A percentile compares a stretch with the other conserved stretches of the same genome.
phyloP scores from a whole-genome alignment of 1,140 invertebrate species.

The Aphidius ervi region DNA sequence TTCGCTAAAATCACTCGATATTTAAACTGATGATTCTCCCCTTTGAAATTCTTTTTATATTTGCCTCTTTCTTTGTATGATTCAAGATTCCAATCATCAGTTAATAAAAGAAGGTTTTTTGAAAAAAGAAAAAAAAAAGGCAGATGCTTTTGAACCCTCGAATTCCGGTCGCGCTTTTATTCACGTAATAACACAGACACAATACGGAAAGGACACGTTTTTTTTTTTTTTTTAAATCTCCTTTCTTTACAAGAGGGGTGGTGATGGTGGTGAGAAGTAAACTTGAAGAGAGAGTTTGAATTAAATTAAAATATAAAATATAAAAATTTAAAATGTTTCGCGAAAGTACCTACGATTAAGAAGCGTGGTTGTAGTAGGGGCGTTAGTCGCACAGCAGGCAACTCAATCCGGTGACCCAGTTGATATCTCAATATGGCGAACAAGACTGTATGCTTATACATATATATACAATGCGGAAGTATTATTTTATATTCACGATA shows the following conservation, averaged over 20 bases:
- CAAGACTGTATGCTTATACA: slow-evolving; percentile 18
- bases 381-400: slow-evolving; percentile 11
- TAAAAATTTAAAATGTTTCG: background rate
- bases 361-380: slow-evolving; percentile 9
- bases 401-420: slow-evolving; percentile 28
- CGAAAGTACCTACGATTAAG: slow-evolving; percentile 13
- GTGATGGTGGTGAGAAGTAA: background rate
- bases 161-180: background rate
- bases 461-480: slow-evolving; percentile 28
- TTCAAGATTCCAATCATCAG: background rate
- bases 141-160: slow-evolving; percentile 3
- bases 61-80: too few relatives aligned
- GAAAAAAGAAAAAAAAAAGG: background rate
- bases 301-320: background rate
- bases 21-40: too few relatives aligned
- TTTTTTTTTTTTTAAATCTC: too few relatives aligned
- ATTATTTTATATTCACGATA: slow-evolving; percentile 3
- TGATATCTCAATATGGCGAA: slow-evolving; percentile 28
- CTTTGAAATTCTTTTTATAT: too few relatives aligned
- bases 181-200: background rate
- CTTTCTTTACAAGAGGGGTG: background rate
- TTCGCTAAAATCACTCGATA: slow-evolving; percentile 1
- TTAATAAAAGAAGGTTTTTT: background rate
- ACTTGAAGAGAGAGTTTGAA: background rate
- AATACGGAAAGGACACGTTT: too few relatives aligned